These are phyloP conservation scores for Ctenopoma multispine DNA, from an alignment of 2,797 vertebrate species.

Conservation along the genomic window DNA sequence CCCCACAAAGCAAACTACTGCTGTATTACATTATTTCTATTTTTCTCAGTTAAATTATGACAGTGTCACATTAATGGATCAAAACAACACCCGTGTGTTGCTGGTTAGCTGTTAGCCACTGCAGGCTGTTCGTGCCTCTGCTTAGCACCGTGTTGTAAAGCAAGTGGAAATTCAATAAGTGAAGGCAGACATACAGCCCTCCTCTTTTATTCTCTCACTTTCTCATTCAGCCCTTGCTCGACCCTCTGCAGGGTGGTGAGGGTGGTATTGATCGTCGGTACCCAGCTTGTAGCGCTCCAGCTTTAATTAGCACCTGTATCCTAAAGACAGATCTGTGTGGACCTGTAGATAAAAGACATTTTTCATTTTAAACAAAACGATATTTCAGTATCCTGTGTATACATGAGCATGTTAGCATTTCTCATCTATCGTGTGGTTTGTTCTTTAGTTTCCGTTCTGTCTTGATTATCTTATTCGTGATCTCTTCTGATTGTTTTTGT, in stretches of 20 bases:
- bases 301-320: conserved; percentile 80
- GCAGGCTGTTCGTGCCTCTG: conserved; percentile 57
- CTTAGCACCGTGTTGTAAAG: conserved; percentile 72
- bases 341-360: neutral
- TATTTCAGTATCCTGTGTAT: neutral
- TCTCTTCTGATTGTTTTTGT: neutral
- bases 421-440: neutral
- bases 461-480: neutral
- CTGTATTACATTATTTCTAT: too few relatives aligned
- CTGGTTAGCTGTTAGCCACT: conserved; percentile 33
- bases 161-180: conserved; percentile 73
- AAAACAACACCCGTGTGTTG: neutral
- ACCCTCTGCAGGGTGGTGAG: conserved; percentile 40
- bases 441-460: too few relatives aligned
- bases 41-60: neutral
- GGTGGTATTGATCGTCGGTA: conserved; percentile 67
- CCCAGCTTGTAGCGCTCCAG: conserved; percentile 57
- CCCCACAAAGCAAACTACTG: too few relatives aligned
- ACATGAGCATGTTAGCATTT: neutral
- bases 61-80: neutral
- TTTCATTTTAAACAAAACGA: neutral
- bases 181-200: conserved; percentile 40
- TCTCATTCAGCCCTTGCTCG: neutral
- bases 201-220: conserved; percentile 9
- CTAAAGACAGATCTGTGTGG: conserved; percentile 19